These are phyloP conservation scores for Rutilus rutilus DNA, from an alignment of 2,113 vertebrate species.

Conservation along the genomic window DNA sequence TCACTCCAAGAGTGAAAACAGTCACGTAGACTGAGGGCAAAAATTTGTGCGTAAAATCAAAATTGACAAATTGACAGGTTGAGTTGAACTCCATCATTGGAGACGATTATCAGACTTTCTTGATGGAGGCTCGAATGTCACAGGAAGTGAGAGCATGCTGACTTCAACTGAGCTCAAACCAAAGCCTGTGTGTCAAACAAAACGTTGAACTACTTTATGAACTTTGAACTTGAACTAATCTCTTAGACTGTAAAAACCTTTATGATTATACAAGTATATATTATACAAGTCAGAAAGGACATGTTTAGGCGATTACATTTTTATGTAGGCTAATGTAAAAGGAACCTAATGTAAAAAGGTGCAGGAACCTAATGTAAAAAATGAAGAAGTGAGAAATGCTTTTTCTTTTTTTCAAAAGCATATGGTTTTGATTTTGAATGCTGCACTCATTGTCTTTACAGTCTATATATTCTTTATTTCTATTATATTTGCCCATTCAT, in stretches of 20 bases:
- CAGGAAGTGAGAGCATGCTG: slow-evolving; percentile 1
- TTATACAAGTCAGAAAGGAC: neutral
- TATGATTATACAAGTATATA: too few species aligned
- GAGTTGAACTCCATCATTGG: neutral
- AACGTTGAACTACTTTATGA: neutral
- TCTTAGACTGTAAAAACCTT: neutral
- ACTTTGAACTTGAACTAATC: neutral
- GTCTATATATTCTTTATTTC: neutral
- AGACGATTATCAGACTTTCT: neutral
- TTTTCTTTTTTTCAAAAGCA: too few species aligned
- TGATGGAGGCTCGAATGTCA: neutral
- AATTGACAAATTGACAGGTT: neutral
- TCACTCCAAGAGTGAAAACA: slow-evolving; percentile 77
- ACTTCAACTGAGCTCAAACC: neutral
- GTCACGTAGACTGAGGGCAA: slow-evolving; percentile 72
- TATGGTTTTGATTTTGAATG: too few species aligned
- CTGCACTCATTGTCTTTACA: too few species aligned
- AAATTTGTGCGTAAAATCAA: slow-evolving; percentile 65
- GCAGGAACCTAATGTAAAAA: neutral
- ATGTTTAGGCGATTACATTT: neutral
- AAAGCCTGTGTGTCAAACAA: neutral
- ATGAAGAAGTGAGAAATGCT: too few species aligned
- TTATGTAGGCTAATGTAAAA: too few species aligned
- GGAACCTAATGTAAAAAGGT: neutral
- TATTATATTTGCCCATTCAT: neutral